A percentile compares a stretch with the other conserved stretches of the same genome.
phyloP scores from a whole-genome alignment of 2,113 vertebrate genomes.

The Cepphus grylle region DNA sequence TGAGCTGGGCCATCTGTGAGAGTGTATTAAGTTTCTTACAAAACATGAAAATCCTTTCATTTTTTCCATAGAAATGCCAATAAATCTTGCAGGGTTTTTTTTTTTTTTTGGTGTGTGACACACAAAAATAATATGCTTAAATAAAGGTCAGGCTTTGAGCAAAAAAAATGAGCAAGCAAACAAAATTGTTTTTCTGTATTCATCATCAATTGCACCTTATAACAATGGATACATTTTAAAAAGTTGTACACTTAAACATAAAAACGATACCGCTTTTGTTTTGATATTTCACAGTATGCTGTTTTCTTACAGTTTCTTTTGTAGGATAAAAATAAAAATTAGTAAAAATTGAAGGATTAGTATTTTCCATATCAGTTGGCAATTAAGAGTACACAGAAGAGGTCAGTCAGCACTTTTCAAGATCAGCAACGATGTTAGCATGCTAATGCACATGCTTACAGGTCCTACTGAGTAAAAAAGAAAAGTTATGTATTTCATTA shows the following conservation, averaged over 20 bases:
- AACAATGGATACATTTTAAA: neutral
- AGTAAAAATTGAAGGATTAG: neutral
- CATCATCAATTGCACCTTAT: neutral
- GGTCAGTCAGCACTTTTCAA: neutral
- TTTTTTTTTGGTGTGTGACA: neutral
- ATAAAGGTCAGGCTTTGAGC: neutral
- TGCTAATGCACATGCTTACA: rapidly evolving
- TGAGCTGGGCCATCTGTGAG: slow-evolving; percentile 77
- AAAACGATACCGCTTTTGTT: neutral
- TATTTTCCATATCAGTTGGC: neutral
- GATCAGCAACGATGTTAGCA: neutral
- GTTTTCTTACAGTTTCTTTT: neutral
- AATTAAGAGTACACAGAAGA: neutral
- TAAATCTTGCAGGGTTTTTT: slow-evolving; percentile 22
- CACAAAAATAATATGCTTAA: neutral
- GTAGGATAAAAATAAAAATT: neutral
- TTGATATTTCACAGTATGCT: neutral
- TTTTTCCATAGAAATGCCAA: slow-evolving; percentile 53
- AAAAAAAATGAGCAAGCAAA: neutral
- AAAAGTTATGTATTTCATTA: neutral
- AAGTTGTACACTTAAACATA: neutral
- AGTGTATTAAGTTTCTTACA: slow-evolving; percentile 65
- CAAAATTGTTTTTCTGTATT: neutral
- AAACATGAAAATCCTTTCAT: slow-evolving; percentile 60
- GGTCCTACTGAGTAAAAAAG: neutral